These are phyloP conservation scores for Melangyna quadrimaculata DNA, from an alignment of 2,888 invertebrate genomes.

Conservation along the genomic window DNA sequence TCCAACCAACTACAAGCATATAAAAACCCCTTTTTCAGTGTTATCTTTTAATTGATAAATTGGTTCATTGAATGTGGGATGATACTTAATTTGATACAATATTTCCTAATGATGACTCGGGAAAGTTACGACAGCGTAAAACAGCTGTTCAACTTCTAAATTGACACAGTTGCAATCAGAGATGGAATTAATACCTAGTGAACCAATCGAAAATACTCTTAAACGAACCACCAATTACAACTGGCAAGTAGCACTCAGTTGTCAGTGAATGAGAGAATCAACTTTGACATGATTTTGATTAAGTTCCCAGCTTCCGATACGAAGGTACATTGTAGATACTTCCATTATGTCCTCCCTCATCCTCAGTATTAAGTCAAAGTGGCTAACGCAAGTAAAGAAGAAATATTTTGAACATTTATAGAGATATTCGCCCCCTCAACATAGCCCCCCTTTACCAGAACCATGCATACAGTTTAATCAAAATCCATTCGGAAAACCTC, in stretches of 20 bases:
- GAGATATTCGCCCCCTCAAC: constrained; percentile 27
- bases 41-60: constrained; percentile 23
- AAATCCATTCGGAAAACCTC: constrained; percentile 69
- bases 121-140: constrained; percentile 7
- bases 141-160: constrained; percentile 7
- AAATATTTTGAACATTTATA: constrained; percentile 35
- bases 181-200: background rate
- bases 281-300: constrained; percentile 58
- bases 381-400: constrained; percentile 21
- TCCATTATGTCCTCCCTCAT: background rate
- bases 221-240: background rate
- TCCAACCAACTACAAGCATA: background rate
- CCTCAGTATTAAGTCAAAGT: constrained; percentile 1
- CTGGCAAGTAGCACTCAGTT: constrained; percentile 2
- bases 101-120: background rate
- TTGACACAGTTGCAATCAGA: constrained; percentile 16
- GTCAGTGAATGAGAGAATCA: constrained; percentile 15
- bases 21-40: background rate
- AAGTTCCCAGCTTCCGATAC: constrained; percentile 3
- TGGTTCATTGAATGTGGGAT: background rate
- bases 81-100: background rate
- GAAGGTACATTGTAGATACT: background rate
- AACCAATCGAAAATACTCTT: background rate
- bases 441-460: constrained; percentile 34
- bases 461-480: constrained; percentile 68